Percentiles rank a stretch among this genome's conserved stretches.
These are phyloP conservation scores for Lanius ludovicianus DNA, from an alignment of 2,113 vertebrate genomes.

Conservation along the genomic window DNA sequence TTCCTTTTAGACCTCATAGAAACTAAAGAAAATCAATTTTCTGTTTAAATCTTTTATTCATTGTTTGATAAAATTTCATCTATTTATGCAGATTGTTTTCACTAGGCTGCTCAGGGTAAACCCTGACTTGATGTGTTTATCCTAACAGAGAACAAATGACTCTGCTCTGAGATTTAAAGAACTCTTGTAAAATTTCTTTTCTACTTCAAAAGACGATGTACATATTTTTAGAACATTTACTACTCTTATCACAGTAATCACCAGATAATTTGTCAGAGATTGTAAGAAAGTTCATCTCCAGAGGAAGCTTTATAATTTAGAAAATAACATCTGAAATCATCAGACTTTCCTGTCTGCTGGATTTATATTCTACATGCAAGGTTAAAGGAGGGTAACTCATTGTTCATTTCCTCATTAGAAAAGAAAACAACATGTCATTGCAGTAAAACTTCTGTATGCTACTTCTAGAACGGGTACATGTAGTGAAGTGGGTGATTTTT, in stretches of 20 bases:
- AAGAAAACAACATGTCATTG: not conserved
- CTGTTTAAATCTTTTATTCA: conserved; percentile 10
- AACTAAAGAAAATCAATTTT: not conserved
- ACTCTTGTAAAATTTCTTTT: not conserved
- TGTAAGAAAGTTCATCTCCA: not conserved
- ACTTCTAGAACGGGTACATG: not conserved
- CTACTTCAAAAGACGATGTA: not conserved
- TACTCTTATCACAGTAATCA: conserved; percentile 18
- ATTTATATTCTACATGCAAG: not conserved
- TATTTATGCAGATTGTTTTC: conserved; percentile 29
- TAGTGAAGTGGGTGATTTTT: not conserved
- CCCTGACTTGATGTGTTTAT: not conserved
- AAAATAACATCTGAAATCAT: conserved; percentile 16
- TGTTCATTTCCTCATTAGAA: not conserved
- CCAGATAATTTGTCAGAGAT: not conserved
- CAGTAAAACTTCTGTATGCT: not conserved
- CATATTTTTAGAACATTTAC: conserved; percentile 9
- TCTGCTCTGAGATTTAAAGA: conserved; percentile 3
- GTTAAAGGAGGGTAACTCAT: not conserved
- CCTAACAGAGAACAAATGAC: not conserved
- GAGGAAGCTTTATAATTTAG: conserved; percentile 1
- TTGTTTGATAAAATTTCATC: conserved; percentile 20
- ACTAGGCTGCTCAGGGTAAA: conserved; percentile 3
- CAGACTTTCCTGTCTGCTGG: not conserved
- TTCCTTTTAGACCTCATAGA: conserved; percentile 1